Conservation (phyloP, 2,888 invertebrate species). For the Frankliniella intonsa region DNA sequence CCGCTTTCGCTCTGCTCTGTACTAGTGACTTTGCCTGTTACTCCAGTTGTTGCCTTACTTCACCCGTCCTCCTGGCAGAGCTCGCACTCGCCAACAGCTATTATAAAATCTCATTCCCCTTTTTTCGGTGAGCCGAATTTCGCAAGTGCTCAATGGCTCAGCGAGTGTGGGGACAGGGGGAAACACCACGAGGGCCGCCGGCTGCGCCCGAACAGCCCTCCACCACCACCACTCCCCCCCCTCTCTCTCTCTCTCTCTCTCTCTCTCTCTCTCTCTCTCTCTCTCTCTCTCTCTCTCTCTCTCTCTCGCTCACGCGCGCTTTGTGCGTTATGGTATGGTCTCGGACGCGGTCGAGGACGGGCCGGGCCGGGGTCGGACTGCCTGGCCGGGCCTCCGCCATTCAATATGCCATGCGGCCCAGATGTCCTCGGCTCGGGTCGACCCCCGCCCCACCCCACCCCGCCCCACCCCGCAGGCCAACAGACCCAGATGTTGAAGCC, state of each 20-base stretch:
- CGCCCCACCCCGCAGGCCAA: neutral
- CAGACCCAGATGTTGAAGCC: neutral
- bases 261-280: neutral
- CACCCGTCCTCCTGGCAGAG: too few species aligned
- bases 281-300: neutral
- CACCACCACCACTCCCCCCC: neutral
- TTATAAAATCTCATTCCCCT: too few species aligned
- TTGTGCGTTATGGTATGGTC: neutral
- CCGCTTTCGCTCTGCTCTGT: too few species aligned
- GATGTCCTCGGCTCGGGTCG: slow-evolving; percentile 6
- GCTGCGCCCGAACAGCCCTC: too few species aligned
- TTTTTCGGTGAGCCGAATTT: too few species aligned
- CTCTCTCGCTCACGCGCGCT: neutral
- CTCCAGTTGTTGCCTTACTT: too few species aligned
- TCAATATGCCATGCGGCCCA: slow-evolving; percentile 13
- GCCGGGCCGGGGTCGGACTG: neutral
- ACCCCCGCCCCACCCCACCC: neutral
- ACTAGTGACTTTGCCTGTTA: too few species aligned
- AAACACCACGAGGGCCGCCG: too few species aligned
- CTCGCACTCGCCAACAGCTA: too few species aligned
- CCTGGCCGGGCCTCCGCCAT: neutral
- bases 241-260: neutral
- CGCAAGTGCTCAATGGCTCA: too few species aligned
- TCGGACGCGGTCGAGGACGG: neutral
- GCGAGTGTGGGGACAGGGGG: too few species aligned